Evolutionary conservation across 2,888 invertebrate species (phyloP).

Genomic region (Trissolcus brochymenae): DNA sequence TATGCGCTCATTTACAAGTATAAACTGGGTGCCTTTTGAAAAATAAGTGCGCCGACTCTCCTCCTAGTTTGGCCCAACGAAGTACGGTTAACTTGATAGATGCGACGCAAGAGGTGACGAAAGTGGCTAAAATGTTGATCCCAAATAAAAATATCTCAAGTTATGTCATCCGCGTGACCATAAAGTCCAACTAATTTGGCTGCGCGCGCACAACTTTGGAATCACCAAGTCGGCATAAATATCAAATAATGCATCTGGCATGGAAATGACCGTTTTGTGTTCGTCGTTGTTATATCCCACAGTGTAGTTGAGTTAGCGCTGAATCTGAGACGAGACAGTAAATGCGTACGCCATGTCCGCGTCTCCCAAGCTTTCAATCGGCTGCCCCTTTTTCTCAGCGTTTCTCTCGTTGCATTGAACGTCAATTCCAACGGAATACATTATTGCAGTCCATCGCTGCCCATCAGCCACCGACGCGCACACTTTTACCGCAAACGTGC

Average conservation of each 20-base stretch:
- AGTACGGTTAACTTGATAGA: conserved; percentile 35
- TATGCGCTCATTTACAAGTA: conserved; percentile 44
- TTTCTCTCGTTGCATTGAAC: conserved; percentile 58
- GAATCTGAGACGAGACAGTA: conserved; percentile 60
- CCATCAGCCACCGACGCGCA: conserved; percentile 51
- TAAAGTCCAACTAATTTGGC: conserved; percentile 49
- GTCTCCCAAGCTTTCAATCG: conserved; percentile 70
- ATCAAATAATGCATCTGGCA: conserved; percentile 39
- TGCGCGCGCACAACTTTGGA: conserved; percentile 28
- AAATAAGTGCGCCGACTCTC: conserved; percentile 27
- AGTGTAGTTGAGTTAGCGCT: conserved; percentile 62
- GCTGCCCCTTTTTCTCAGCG: conserved; percentile 35
- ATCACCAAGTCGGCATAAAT: conserved; percentile 38
- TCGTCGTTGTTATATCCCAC: conserved; percentile 47
- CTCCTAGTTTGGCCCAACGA: conserved; percentile 28
- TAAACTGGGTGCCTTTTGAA: conserved; percentile 17
- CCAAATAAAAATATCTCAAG: conserved; percentile 33
- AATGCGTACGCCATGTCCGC: conserved; percentile 65
- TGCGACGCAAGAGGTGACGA: conserved; percentile 31
- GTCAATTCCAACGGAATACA: conserved; percentile 62
- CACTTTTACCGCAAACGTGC: conserved; percentile 51
- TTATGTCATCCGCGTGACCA: conserved; percentile 28
- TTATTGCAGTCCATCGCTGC: conserved; percentile 57
- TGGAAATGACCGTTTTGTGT: conserved; percentile 34
- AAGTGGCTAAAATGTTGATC: conserved; percentile 15